Percentiles rank a stretch among this genome's conserved stretches.
These are phyloP conservation scores for Clunio marinus DNA, from an alignment of 2,888 invertebrate genomes.

Conservation along the genomic window DNA sequence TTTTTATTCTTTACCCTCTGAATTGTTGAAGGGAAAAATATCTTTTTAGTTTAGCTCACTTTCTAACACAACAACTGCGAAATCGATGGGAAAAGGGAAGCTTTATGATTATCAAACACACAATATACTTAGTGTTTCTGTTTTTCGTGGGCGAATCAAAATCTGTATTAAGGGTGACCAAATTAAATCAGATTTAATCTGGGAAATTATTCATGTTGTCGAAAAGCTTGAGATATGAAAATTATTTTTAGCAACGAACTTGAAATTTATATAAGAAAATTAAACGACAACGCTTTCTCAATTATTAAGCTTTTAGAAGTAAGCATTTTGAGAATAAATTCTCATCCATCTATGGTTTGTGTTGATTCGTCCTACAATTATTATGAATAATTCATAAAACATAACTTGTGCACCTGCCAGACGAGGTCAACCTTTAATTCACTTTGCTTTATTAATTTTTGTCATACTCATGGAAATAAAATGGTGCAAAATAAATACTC, in stretches of 20 bases:
- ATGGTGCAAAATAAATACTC: too few species aligned
- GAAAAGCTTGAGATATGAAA: background rate
- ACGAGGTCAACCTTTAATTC: too few species aligned
- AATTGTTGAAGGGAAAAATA: background rate
- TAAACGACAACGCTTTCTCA: too few species aligned
- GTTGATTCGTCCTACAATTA: background rate
- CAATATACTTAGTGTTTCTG: background rate
- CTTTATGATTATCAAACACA: conserved; percentile 6
- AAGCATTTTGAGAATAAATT: background rate
- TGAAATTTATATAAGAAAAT: too few species aligned
- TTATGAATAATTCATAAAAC: conserved; percentile 2
- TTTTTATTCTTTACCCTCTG: background rate
- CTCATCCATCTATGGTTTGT: background rate
- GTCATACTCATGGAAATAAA: too few species aligned
- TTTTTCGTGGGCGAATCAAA: background rate
- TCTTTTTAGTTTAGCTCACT: background rate
- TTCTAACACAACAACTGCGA: background rate
- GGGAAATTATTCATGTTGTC: too few species aligned
- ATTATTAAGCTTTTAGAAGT: too few species aligned
- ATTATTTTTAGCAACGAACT: background rate
- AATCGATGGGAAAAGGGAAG: background rate
- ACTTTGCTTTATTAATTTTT: too few species aligned
- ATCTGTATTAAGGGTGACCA: too few species aligned
- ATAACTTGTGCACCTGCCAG: too few species aligned
- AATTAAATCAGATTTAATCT: too few species aligned